These are phyloP conservation scores for Cyclophora punctaria DNA, from an alignment of 2,888 invertebrate species.

Conservation along the genomic window DNA sequence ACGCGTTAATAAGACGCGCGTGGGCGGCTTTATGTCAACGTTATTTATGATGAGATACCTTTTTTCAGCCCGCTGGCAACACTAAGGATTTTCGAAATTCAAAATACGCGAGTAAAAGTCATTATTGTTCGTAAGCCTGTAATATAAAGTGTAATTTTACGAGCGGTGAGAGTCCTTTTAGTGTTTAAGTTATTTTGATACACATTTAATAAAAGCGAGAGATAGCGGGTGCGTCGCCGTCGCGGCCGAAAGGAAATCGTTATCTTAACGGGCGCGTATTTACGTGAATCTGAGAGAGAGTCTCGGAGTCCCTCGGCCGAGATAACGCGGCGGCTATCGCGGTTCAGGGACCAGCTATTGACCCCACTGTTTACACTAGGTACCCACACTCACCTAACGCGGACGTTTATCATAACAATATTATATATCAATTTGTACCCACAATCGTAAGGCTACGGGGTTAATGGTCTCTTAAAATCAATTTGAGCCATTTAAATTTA, in stretches of 20 bases:
- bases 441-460: conserved; percentile 50
- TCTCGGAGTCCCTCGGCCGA: conserved; percentile 52
- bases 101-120: not conserved
- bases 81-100: conserved; percentile 18
- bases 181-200: conserved; percentile 44
- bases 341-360: conserved; percentile 71
- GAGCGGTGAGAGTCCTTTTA: conserved; percentile 48
- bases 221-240: conserved; percentile 43
- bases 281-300: conserved; percentile 65
- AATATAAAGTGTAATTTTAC: conserved; percentile 31
- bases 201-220: conserved; percentile 58
- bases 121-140: conserved; percentile 1
- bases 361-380: conserved; percentile 62
- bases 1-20: conserved; percentile 70
- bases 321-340: conserved; percentile 36
- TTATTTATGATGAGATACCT: conserved; percentile 67
- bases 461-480: conserved; percentile 63
- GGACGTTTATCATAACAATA: conserved; percentile 49
- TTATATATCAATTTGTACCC: conserved; percentile 55
- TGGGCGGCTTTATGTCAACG: conserved; percentile 71
- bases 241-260: conserved; percentile 67
- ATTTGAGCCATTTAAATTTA: conserved; percentile 42
- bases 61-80: conserved; percentile 45
- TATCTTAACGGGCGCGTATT: conserved; percentile 69
- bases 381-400: conserved; percentile 37